These are phyloP conservation scores for Heliconius congener DNA, from an alignment of 1,140 invertebrate species.

Conservation along the genomic window DNA sequence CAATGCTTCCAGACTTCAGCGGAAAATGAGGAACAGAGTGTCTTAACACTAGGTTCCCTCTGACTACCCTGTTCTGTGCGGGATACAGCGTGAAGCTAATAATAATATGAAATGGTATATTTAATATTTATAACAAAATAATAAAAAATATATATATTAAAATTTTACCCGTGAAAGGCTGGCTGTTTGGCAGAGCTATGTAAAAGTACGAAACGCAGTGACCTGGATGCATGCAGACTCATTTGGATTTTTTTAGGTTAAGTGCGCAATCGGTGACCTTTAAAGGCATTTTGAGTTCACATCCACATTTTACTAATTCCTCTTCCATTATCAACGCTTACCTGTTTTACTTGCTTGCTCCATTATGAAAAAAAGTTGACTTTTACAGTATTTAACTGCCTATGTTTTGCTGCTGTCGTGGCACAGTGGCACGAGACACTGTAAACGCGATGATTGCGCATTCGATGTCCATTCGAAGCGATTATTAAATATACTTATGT, in stretches of 20 bases:
- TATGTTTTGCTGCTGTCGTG: no score
- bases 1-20: no score
- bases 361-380: no score
- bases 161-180: neutral
- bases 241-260: constrained; percentile 14
- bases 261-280: constrained; percentile 14
- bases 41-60: no score
- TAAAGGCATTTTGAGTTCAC: constrained; percentile 5
- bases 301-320: neutral
- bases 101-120: neutral
- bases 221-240: neutral
- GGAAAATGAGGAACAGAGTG: no score
- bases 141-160: neutral
- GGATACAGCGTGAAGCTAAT: no score
- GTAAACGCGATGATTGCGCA: no score
- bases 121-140: neutral
- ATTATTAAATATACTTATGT: no score
- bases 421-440: no score
- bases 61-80: no score
- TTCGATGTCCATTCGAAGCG: no score
- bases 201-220: neutral
- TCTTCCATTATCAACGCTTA: neutral
- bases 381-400: no score
- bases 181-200: neutral
- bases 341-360: neutral